A percentile compares a stretch with the other conserved stretches of the same genome.
These are phyloP conservation scores for Potamarius usumacintae DNA, from an alignment of 2,113 vertebrate species.

Conservation along the genomic window DNA sequence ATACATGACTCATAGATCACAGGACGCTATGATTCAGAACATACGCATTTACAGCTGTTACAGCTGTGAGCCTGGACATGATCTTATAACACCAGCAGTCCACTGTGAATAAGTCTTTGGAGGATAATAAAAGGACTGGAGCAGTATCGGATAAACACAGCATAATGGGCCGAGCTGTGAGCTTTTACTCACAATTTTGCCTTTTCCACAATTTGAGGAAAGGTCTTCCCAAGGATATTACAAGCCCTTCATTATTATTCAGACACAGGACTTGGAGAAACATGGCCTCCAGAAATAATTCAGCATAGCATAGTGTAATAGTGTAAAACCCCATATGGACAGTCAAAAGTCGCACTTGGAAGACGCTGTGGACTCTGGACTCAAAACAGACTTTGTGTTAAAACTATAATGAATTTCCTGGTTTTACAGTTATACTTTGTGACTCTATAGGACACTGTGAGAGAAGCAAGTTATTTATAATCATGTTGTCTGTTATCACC, in stretches of 20 bases:
- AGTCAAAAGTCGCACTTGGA: no score
- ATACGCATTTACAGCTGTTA: not conserved
- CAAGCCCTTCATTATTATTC: not conserved
- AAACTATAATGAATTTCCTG: no score
- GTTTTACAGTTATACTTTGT: no score
- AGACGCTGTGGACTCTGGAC: no score
- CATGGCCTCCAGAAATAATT: not conserved
- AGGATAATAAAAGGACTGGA: not conserved
- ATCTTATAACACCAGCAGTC: not conserved
- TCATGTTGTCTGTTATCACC: no score
- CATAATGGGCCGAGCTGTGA: not conserved
- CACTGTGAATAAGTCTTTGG: not conserved
- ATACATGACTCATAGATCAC: not conserved
- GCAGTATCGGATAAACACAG: not conserved
- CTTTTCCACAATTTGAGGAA: no score
- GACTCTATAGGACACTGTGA: no score
- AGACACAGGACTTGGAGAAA: not conserved
- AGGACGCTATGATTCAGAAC: not conserved
- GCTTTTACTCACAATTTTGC: not conserved
- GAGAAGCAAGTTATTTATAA: no score
- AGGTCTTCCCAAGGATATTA: not conserved
- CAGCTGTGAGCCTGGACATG: not conserved
- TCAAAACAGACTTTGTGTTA: no score
- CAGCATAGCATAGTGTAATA: no score
- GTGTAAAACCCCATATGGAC: no score